These are phyloP conservation scores for Chrysogorgia sp. DNA, from an alignment of 92 coral and sea anemone genomes.

Conservation along the genomic window DNA sequence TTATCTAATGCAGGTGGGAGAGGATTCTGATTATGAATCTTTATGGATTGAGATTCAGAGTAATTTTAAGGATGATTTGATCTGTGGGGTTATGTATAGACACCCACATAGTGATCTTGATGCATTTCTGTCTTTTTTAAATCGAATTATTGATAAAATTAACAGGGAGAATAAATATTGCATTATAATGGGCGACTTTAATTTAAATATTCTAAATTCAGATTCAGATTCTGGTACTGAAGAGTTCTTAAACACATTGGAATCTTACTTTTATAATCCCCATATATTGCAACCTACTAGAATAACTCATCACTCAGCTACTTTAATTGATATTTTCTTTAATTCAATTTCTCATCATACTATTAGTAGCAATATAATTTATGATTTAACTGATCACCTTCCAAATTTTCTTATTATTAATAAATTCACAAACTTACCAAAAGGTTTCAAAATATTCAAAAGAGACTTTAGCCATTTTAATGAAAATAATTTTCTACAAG, in stretches of 20 bases:
- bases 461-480: constrained; percentile 7
- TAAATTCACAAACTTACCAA: constrained; percentile 7
- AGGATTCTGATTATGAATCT: constrained; percentile 63
- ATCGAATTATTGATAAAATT: constrained; percentile 45
- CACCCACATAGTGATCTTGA: constrained; percentile 63
- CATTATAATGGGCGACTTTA: constrained; percentile 62
- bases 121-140: constrained; percentile 47
- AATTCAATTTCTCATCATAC: constrained; percentile 45
- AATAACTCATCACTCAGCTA: constrained; percentile 44
- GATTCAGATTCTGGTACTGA: constrained; percentile 35
- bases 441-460: neutral
- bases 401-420: constrained; percentile 55
- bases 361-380: constrained; percentile 36
- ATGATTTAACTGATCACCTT: constrained; percentile 51
- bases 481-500: neutral
- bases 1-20: constrained; percentile 70
- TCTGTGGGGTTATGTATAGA: constrained; percentile 69
- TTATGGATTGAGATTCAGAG: constrained; percentile 69
- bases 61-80: constrained; percentile 52
- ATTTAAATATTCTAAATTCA: constrained; percentile 38
- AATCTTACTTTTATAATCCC: constrained; percentile 33
- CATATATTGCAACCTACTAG: constrained; percentile 52
- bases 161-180: constrained; percentile 43
- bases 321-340: constrained; percentile 45
- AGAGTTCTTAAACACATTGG: constrained; percentile 35